phyloP scores from a whole-genome alignment of 2,113 vertebrate species.

The Lepisosteus osseus region DNA sequence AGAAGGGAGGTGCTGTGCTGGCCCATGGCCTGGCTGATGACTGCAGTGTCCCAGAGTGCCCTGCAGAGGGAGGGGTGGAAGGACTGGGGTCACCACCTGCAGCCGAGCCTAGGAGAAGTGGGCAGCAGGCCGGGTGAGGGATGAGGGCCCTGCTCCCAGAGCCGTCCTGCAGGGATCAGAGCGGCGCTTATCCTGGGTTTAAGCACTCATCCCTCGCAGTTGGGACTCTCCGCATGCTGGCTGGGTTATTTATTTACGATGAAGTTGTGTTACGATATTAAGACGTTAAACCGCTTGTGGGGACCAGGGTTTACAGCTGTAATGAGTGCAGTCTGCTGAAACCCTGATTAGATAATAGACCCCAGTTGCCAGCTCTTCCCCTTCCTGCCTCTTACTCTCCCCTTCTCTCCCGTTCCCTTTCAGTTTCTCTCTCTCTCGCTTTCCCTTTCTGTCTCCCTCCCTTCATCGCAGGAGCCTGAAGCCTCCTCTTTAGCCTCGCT shows the following conservation, averaged over 20 bases:
- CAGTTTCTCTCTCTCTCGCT: background rate
- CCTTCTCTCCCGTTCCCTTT: background rate
- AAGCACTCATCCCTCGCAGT: too few species aligned
- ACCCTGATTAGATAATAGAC: slow-evolving; percentile 30
- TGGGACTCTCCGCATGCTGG: too few species aligned
- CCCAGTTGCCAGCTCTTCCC: background rate
- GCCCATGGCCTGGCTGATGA: too few species aligned
- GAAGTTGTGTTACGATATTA: slow-evolving; percentile 38
- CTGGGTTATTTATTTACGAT: too few species aligned
- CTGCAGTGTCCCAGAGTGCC: too few species aligned
- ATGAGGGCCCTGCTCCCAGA: slow-evolving; percentile 26
- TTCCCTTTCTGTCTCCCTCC: background rate
- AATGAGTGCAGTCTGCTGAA: slow-evolving; percentile 57
- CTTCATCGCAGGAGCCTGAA: too few species aligned
- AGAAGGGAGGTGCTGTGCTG: too few species aligned
- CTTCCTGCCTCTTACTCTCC: background rate
- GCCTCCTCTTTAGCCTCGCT: background rate
- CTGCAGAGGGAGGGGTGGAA: too few species aligned
- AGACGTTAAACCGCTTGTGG: slow-evolving; percentile 51
- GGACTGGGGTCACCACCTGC: too few species aligned
- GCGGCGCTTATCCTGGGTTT: too few species aligned
- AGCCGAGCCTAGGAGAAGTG: too few species aligned
- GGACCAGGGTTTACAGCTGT: slow-evolving; percentile 48
- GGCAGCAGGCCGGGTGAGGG: slow-evolving; percentile 1
- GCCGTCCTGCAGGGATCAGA: too few species aligned